phyloP scores from a whole-genome alignment of 2,888 invertebrate genomes.

The Hydrotaea diabolus region DNA sequence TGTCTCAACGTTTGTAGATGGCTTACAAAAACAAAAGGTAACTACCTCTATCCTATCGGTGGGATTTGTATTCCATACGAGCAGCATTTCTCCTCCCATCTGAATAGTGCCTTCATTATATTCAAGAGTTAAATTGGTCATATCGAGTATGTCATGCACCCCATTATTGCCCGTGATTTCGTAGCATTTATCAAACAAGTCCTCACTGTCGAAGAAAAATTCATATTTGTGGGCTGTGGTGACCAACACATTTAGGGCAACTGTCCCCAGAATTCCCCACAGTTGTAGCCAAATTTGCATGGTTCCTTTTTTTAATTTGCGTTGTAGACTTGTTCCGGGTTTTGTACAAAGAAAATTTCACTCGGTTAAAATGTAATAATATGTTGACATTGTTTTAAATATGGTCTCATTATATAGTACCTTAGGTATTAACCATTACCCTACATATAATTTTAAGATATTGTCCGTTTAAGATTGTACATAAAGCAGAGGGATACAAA shows the following conservation, averaged over 20 bases:
- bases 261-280: not conserved
- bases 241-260: too few relatives aligned
- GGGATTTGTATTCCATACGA: not conserved
- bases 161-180: not conserved
- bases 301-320: too few relatives aligned
- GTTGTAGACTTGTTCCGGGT: too few relatives aligned
- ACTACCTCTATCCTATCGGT: not conserved
- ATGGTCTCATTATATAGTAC: too few relatives aligned
- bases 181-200: not conserved
- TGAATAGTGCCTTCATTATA: not conserved
- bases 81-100: not conserved
- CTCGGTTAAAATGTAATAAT: too few relatives aligned
- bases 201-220: conserved; percentile 1
- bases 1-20: not conserved
- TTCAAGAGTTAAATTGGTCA: not conserved
- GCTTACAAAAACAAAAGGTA: not conserved
- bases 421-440: too few relatives aligned
- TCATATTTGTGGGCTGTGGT: too few relatives aligned
- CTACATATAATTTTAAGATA: too few relatives aligned
- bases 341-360: too few relatives aligned
- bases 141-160: not conserved
- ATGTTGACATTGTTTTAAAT: too few relatives aligned
- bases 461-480: too few relatives aligned
- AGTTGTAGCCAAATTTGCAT: not conserved
- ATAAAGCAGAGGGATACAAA: too few relatives aligned